These are phyloP conservation scores for Lepidocyrtoides sp. DNA, from an alignment of 2,888 invertebrate species.

Conservation along the genomic window DNA sequence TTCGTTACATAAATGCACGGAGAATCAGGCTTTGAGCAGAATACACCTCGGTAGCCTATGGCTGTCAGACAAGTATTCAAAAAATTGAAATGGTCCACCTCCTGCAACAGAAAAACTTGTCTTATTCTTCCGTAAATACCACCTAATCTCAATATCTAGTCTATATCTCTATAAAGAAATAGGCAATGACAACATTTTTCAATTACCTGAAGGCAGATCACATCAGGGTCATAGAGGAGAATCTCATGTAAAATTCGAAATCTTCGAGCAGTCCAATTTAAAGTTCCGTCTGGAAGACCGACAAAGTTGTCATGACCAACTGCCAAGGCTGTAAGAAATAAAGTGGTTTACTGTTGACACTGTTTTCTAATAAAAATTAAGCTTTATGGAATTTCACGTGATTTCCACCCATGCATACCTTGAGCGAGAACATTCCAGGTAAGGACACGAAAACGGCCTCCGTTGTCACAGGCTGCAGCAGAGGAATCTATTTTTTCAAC, in stretches of 20 bases:
- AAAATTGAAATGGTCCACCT: slow-evolving; percentile 92
- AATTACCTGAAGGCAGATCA: slow-evolving; percentile 91
- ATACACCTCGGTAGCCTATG: slow-evolving; percentile 90
- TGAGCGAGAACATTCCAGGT: slow-evolving; percentile 92
- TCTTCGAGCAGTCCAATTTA: slow-evolving; percentile 90
- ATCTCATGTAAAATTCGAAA: slow-evolving; percentile 91
- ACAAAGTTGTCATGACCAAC: slow-evolving; percentile 91
- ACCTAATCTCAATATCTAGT: too few species aligned
- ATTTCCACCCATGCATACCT: slow-evolving; percentile 87
- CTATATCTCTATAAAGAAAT: too few species aligned
- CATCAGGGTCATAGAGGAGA: slow-evolving; percentile 90
- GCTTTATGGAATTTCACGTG: neutral
- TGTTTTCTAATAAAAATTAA: neutral
- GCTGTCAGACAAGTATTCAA: slow-evolving; percentile 89
- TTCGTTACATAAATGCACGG: slow-evolving; percentile 91
- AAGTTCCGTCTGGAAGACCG: slow-evolving; percentile 90
- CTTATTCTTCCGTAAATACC: too few species aligned
- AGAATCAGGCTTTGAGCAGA: slow-evolving; percentile 92
- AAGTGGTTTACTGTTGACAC: neutral
- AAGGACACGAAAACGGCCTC: slow-evolving; percentile 88
- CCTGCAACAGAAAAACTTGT: slow-evolving; percentile 88
- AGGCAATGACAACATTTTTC: too few species aligned
- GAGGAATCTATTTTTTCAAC: slow-evolving; percentile 69
- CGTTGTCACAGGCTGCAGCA: slow-evolving; percentile 85
- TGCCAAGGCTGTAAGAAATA: slow-evolving; percentile 89